Evolutionary conservation across 35 echinoderm and acorn worm species (phyloP).

Genomic region (Holothuria glaberrima): DNA sequence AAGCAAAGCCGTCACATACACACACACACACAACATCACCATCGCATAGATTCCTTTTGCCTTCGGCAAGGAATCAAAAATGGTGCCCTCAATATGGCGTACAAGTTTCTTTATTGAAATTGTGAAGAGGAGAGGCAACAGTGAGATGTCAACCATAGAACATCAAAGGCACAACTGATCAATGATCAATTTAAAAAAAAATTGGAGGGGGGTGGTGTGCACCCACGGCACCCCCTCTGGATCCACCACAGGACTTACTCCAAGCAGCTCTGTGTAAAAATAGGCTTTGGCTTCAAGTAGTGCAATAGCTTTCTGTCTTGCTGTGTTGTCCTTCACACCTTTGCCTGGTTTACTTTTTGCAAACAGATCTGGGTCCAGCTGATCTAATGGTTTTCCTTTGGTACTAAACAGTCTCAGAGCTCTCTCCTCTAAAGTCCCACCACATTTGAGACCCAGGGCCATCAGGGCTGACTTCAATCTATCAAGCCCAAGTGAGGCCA

Average conservation of each 20-base stretch:
- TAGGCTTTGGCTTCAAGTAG: constrained; percentile 92
- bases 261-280: constrained; percentile 84
- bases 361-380: constrained; percentile 89
- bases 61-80: too few species aligned
- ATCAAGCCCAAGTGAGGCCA: constrained; percentile 96
- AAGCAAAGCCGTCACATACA: too few species aligned
- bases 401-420: constrained; percentile 90
- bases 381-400: constrained; percentile 87
- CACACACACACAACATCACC: too few species aligned
- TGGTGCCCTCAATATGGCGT: too few species aligned
- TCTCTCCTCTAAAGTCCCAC: constrained; percentile 91
- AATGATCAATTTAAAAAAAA: too few species aligned
- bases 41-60: too few species aligned
- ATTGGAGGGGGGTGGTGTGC: too few species aligned
- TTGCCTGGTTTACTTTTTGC: constrained; percentile 97
- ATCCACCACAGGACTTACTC: constrained; percentile 86
- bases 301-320: constrained; percentile 82
- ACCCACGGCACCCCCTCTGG: too few species aligned
- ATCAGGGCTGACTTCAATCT: constrained; percentile 96
- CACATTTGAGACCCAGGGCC: constrained; percentile 93
- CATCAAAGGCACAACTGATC: too few species aligned
- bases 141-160: too few species aligned
- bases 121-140: too few species aligned
- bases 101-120: too few species aligned
- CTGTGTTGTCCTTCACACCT: constrained; percentile 77